Evolutionary conservation across 2,113 vertebrate genomes (phyloP).

Genomic region (Labeo rohita): DNA sequence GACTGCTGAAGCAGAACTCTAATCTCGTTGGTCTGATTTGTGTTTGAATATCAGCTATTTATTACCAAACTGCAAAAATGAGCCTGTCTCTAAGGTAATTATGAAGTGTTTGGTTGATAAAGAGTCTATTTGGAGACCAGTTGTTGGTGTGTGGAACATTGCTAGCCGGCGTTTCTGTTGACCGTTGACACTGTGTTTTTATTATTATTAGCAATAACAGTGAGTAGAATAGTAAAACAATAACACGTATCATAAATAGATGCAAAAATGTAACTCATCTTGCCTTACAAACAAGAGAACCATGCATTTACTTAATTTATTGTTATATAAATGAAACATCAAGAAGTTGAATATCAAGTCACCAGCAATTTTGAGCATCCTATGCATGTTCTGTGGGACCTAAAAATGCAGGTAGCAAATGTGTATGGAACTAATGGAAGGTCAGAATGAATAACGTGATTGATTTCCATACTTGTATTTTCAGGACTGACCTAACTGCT

Average conservation of each 20-base stretch:
- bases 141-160: not conserved
- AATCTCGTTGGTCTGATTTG: not conserved
- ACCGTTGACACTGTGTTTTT: not conserved
- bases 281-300: not conserved
- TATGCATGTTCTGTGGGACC: not conserved
- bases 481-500: conserved; percentile 81
- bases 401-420: not conserved
- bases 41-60: not conserved
- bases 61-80: conserved; percentile 52
- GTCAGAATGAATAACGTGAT: not conserved
- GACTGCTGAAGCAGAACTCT: not conserved
- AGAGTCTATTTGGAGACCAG: not conserved
- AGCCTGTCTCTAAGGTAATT: conserved; percentile 71
- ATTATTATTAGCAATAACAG: not conserved
- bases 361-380: not conserved
- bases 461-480: conserved; percentile 36
- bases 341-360: not conserved
- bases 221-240: not conserved
- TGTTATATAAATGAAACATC: not conserved
- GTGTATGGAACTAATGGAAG: not conserved
- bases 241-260: not conserved
- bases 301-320: not conserved
- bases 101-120: not conserved
- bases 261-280: not conserved
- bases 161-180: not conserved